phyloP scores from a whole-genome alignment of 1,140 invertebrate species.

The Lethrus apterus region DNA sequence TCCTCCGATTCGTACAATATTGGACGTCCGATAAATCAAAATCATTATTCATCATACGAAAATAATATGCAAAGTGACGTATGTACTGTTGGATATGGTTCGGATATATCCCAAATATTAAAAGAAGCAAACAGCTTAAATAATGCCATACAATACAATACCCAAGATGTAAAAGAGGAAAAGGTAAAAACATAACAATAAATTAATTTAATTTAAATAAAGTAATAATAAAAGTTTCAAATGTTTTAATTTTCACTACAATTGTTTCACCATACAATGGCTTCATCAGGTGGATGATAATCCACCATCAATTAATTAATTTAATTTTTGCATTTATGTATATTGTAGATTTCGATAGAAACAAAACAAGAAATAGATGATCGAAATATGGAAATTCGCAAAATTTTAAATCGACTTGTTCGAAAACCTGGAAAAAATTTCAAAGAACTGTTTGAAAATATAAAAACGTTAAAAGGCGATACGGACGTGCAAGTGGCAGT shows the following conservation, averaged over 20 bases:
- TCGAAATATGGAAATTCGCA: constrained; percentile 43
- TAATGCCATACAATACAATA: constrained; percentile 3
- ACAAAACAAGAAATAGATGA: constrained; percentile 41
- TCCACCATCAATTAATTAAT: no score
- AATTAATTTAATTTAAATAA: no score
- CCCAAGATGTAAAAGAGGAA: not conserved
- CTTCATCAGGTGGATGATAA: no score
- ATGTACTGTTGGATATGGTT: constrained; percentile 8
- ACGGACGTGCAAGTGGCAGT: constrained; percentile 60
- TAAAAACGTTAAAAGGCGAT: constrained; percentile 65
- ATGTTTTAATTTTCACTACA: no score
- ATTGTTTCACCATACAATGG: no score
- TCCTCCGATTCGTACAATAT: not conserved
- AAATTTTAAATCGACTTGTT: constrained; percentile 50
- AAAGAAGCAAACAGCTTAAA: constrained; percentile 36
- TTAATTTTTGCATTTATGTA: no score
- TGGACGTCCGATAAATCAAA: constrained; percentile 3
- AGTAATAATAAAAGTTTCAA: no score
- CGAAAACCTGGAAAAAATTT: constrained; percentile 54
- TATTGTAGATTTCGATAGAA: constrained; percentile 33
- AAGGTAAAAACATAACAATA: no score
- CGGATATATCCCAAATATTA: constrained; percentile 36
- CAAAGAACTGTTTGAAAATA: constrained; percentile 57
- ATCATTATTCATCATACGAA: constrained; percentile 10
- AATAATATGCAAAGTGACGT: constrained; percentile 7